Percentiles rank a stretch among this genome's conserved stretches.
Evolutionary conservation across 2,113 vertebrate species (phyloP).

Genomic region (Alectura lathami): DNA sequence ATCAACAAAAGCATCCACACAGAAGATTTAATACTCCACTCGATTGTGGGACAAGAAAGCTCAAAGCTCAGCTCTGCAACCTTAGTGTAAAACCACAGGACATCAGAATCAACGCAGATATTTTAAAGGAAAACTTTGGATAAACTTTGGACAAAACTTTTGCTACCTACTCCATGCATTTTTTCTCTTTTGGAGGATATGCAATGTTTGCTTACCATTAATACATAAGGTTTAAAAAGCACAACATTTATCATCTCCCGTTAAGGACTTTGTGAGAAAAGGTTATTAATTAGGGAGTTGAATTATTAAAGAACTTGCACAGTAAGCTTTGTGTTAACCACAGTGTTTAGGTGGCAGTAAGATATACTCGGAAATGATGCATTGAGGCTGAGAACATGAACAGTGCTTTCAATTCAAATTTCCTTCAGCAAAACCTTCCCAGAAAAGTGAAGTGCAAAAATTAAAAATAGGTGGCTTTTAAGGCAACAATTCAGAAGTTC

Average conservation of each 20-base stretch:
- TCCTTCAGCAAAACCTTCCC: not conserved
- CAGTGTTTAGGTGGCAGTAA: not conserved
- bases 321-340: not conserved
- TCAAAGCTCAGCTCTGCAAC: not conserved
- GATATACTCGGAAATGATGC: not conserved
- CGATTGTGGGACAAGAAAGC: not conserved
- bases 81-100: not conserved
- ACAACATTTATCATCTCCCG: not conserved
- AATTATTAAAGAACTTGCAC: not conserved
- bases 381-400: not conserved
- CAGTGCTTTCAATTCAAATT: not conserved
- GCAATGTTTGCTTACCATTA: not conserved
- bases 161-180: not conserved
- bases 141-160: not conserved
- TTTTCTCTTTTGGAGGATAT: not conserved
- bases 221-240: not conserved
- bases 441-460: not conserved
- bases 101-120: not conserved
- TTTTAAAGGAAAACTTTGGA: not conserved
- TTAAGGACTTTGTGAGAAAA: not conserved
- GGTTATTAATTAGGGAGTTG: not conserved
- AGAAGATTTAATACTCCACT: not conserved
- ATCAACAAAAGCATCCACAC: not conserved
- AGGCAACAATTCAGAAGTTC: not conserved
- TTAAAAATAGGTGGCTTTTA: not conserved